These are phyloP conservation scores for Anoplopoma fimbria DNA, from an alignment of 2,113 vertebrate species.

Conservation along the genomic window DNA sequence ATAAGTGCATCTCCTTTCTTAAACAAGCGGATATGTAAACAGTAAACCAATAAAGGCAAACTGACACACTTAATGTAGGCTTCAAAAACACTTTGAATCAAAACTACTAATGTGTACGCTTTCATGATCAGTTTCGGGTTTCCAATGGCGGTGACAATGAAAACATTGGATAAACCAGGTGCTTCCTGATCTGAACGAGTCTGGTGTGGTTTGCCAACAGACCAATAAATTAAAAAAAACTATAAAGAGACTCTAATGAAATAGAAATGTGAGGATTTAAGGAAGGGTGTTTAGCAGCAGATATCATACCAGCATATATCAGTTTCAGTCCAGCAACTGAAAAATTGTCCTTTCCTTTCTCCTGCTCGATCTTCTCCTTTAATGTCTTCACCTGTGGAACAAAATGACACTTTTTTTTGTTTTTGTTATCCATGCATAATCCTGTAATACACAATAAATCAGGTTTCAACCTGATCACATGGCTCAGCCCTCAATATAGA, in stretches of 20 bases:
- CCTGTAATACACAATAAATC: background rate
- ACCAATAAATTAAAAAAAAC: too few species aligned
- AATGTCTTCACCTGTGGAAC: slow-evolving; percentile 90
- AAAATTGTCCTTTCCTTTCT: slow-evolving; percentile 94
- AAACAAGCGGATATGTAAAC: too few species aligned
- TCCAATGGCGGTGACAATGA: background rate
- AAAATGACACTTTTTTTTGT: background rate
- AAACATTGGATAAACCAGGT: background rate
- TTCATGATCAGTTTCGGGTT: too few species aligned
- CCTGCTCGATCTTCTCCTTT: slow-evolving; percentile 96
- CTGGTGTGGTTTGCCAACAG: background rate
- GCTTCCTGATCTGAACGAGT: background rate
- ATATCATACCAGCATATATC: slow-evolving; percentile 98
- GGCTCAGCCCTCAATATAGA: background rate
- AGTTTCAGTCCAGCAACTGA: slow-evolving; percentile 94
- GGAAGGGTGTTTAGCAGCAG: too few species aligned
- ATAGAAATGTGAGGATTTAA: background rate
- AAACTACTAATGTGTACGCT: background rate
- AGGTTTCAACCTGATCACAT: background rate
- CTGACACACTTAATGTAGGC: background rate
- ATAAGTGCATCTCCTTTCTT: too few species aligned
- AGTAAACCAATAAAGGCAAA: background rate
- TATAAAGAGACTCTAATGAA: too few species aligned
- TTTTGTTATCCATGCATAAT: background rate
- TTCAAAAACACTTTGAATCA: background rate